These are phyloP conservation scores for Craniophora ligustri DNA, from an alignment of 2,888 invertebrate species.

Conservation along the genomic window DNA sequence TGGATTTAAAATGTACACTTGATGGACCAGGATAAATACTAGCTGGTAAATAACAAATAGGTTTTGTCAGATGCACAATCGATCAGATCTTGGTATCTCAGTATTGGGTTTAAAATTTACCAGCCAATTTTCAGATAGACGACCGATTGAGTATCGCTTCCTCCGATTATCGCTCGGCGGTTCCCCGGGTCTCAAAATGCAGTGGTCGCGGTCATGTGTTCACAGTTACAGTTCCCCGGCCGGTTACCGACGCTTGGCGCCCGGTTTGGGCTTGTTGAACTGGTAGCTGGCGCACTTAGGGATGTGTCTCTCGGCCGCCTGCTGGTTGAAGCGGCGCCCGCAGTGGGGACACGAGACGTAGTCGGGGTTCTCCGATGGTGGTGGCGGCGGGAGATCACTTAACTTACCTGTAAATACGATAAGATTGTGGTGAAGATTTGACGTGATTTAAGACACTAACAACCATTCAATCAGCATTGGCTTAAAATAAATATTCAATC, in stretches of 20 bases:
- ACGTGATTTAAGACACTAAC: too few species aligned
- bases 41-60: not conserved
- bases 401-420: slow-evolving; percentile 90
- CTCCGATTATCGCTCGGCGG: slow-evolving; percentile 9
- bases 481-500: too few species aligned
- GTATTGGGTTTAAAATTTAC: too few species aligned
- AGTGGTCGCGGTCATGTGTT: not conserved
- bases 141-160: slow-evolving; percentile 2
- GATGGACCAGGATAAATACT: not conserved
- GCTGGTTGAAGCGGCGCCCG: slow-evolving; percentile 94
- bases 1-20: not conserved
- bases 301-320: slow-evolving; percentile 96
- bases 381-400: slow-evolving; percentile 96
- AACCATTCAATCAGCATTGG: too few species aligned
- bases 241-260: slow-evolving; percentile 74
- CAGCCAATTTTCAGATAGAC: not conserved
- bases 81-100: not conserved
- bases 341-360: slow-evolving; percentile 97
- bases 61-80: not conserved
- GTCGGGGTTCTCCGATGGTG: slow-evolving; percentile 96
- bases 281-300: slow-evolving; percentile 96
- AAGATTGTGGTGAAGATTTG: too few species aligned
- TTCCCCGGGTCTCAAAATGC: slow-evolving; percentile 13
- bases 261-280: slow-evolving; percentile 92
- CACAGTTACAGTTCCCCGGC: not conserved